phyloP scores from a whole-genome alignment of 2,113 vertebrate species.

The Gnathonemus echidnorhynchus region DNA sequence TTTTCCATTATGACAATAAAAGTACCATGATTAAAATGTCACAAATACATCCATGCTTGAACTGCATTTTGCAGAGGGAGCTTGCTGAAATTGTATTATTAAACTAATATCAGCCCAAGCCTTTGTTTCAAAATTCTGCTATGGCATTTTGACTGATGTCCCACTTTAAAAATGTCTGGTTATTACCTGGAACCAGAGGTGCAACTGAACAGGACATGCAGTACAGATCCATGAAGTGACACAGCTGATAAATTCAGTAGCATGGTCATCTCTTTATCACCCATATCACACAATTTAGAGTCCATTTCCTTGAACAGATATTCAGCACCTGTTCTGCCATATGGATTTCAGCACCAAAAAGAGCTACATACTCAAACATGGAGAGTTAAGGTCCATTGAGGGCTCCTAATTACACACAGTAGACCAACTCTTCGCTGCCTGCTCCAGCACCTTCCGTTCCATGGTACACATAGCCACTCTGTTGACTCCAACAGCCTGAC shows the following conservation, averaged over 20 bases:
- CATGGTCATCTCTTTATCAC: neutral
- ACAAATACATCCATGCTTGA: neutral
- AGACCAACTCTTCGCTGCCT: neutral
- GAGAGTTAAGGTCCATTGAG: neutral
- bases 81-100: neutral
- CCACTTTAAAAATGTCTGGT: neutral
- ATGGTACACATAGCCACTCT: neutral
- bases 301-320: neutral
- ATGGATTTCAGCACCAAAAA: neutral
- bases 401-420: neutral
- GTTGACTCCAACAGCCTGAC: neutral
- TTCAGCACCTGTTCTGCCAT: neutral
- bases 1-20: neutral
- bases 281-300: neutral
- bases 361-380: neutral
- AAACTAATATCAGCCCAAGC: neutral
- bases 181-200: neutral
- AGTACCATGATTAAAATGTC: neutral
- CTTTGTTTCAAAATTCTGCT: neutral
- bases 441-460: neutral
- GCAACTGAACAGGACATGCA: neutral
- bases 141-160: neutral
- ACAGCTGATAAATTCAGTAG: neutral
- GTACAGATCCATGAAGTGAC: neutral
- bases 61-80: neutral